Evolutionary conservation across 1,140 invertebrate species (phyloP).

Genomic region (Thaumetopoea pityocampa): DNA sequence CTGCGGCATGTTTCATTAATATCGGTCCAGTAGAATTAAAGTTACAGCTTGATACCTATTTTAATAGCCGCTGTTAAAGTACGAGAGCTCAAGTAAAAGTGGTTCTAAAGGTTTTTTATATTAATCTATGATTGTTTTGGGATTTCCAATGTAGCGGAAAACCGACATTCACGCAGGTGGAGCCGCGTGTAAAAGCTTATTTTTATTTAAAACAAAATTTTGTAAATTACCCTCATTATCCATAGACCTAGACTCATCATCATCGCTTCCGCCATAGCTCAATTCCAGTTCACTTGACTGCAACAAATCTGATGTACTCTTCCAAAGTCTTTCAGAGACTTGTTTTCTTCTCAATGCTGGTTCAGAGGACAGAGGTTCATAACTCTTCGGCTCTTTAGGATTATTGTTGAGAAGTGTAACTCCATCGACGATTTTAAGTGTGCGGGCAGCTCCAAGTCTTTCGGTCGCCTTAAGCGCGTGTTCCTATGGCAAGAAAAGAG

Average conservation of each 20-base stretch:
- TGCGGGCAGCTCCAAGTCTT: slow-evolving; percentile 42
- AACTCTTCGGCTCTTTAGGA: slow-evolving; percentile 45
- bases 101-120: background rate
- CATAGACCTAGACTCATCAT: slow-evolving; percentile 47
- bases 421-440: slow-evolving; percentile 52
- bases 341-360: slow-evolving; percentile 43
- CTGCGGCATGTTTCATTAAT: too few relatives aligned
- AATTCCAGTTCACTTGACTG: slow-evolving; percentile 54
- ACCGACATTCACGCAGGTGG: too few relatives aligned
- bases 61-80: too few relatives aligned
- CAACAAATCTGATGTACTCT: slow-evolving; percentile 41
- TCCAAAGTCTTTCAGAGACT: slow-evolving; percentile 50
- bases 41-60: too few relatives aligned
- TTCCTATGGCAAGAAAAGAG: slow-evolving; percentile 41
- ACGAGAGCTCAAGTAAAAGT: too few relatives aligned
- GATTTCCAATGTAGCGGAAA: too few relatives aligned
- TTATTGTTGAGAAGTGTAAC: slow-evolving; percentile 53
- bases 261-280: slow-evolving; percentile 36
- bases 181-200: too few relatives aligned
- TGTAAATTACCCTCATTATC: slow-evolving; percentile 37
- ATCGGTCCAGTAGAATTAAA: too few relatives aligned
- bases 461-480: slow-evolving; percentile 50
- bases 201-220: too few relatives aligned
- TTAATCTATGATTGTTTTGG: too few relatives aligned
- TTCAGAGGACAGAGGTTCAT: slow-evolving; percentile 46